Percentiles rank a stretch among this genome's conserved stretches.
phyloP scores from a whole-genome alignment of 2,888 invertebrate species.

The Drosophila monieri region DNA sequence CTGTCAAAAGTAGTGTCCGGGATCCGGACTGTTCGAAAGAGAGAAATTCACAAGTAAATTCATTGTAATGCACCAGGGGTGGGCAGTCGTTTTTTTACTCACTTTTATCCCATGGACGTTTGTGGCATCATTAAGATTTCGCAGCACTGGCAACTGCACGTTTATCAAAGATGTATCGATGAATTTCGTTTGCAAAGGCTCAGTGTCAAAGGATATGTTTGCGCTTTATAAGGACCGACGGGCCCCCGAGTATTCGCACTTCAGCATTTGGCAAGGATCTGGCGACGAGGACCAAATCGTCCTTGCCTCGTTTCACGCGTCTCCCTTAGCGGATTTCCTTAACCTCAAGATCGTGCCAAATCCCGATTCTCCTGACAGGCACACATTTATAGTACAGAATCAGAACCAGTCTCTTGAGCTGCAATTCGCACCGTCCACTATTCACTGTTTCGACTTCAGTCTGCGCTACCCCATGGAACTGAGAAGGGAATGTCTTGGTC shows the following conservation, averaged over 20 bases:
- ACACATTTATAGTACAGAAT: not conserved
- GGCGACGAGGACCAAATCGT: not conserved
- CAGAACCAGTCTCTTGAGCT: not conserved
- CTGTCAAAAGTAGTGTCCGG: not conserved
- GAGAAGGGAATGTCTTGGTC: not conserved
- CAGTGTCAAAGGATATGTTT: not conserved
- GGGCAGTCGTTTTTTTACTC: not conserved
- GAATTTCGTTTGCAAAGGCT: slow-evolving; percentile 7
- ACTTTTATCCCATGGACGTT: not conserved
- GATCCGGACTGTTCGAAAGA: not conserved
- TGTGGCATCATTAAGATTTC: not conserved
- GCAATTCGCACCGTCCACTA: not conserved
- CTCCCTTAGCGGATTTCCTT: not conserved
- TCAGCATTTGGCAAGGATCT: slow-evolving; percentile 10
- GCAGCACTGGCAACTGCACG: slow-evolving; percentile 23
- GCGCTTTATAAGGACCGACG: not conserved
- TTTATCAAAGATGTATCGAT: not conserved
- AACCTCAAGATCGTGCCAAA: not conserved
- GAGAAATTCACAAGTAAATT: not conserved
- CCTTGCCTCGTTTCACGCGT: slow-evolving; percentile 12
- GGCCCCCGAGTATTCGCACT: not conserved
- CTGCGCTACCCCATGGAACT: slow-evolving; percentile 21
- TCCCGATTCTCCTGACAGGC: not conserved
- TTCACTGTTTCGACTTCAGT: not conserved
- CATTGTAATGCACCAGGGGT: slow-evolving; percentile 1